Evolutionary conservation across 2,113 vertebrate species (phyloP), one percentile per base, ranked within the genome.

Genomic region (Vulpes vulpes): DNA sequence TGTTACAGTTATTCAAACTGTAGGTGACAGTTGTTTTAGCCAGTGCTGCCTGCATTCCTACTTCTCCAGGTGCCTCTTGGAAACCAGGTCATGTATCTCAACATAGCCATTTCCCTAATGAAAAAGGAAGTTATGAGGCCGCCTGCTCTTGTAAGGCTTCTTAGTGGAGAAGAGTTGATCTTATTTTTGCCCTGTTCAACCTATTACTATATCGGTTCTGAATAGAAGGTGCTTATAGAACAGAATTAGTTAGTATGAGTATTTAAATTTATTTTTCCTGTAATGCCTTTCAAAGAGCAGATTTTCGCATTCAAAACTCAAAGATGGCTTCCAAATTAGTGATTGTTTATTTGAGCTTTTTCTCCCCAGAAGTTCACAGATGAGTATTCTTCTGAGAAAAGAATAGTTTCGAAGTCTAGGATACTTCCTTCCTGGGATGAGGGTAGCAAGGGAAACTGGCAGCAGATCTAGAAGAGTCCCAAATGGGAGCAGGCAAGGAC

Each of bases 371-470:
- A 87, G 62, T 49, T 12, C 49, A 32, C 19, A 43, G 25, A 27
- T 43, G 43, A 91, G 57, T 23, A 15, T 38, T 91, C 73, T 64
- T 83, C 22, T 53, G 32, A 73, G 53, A 74, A 62, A 35, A 87
- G 69, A 91, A 64, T 5, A 43, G 10, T 83, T 49, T 55, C 23
- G 2, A 38, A 88, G 53, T 67, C 62, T 27, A 1, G 20, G 6
- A 16, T 22, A 12, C 62, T 87, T 91, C 49, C 23, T 83, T 17
- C 8, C 55, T 16, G 62, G n/a, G 57, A 4, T 11, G 51, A 88
- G 43, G 10, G 2, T 3, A 35, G 49, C 79, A 57, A 35, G 0
- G 0, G 20, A 51, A 16, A 22, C 30, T 1, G 11, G n/a, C 27
- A 14, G 0, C 15, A 1, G 60, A 23, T 59, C 38, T 53, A 2